Base-by-base conservation (phyloP, 92 coral and sea anemone genomes). In the Meandrina meandrites region DNA sequence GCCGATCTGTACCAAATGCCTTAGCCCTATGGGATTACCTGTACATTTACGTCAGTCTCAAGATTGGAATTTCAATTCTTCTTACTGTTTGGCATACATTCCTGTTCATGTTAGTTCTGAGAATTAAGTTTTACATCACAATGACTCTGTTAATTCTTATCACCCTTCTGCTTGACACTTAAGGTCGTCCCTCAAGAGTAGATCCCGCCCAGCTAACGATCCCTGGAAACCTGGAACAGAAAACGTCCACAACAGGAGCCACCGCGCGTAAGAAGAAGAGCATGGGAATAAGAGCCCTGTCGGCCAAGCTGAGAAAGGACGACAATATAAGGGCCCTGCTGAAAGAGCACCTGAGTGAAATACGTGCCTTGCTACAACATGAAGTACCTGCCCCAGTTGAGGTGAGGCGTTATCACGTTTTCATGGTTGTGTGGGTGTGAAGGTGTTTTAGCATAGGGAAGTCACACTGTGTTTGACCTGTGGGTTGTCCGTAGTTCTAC, bases 221-320 rank as follows among this genome's bases (percentile, higher is more conserved):
- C 11, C 89, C 93, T 42, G 92, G 90, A 19, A 47, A 86, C 14
- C 70, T 73, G 66, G 95, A 89, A 0, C 87, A 79, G 32, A 90
- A 89, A 66, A 1, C 88, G 3, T 86, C 92, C 10, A 82, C 88
- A 1, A 30, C 93, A 24, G 88, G 85, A 18, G 84, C 84, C 32
- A 32, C 86, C 28, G 79, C 89, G 36, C 96, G 98, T 28, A 93
- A 93, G 79, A 94, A 87, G 86, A 94, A 94, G 19, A 80, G 93
- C 24, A 88, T 91, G 86, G 95, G 98, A 16, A 94, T 94, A 54
- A 91, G 96, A 62, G 94, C 95, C 18, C 73, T 94, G 34, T 96
- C 99, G 31, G 98, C 93, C 79, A 93, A 88, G 42, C 95, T 88
- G 76, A 85, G 91, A 66, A 90, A 91, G 74, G 98, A 93, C 74